Percentiles rank a stretch among this genome's conserved stretches.
These are phyloP conservation scores for Ephydatia muelleri DNA, from an alignment of 37 sponge, comb jelly and placozoan genomes.

Conservation along the genomic window DNA sequence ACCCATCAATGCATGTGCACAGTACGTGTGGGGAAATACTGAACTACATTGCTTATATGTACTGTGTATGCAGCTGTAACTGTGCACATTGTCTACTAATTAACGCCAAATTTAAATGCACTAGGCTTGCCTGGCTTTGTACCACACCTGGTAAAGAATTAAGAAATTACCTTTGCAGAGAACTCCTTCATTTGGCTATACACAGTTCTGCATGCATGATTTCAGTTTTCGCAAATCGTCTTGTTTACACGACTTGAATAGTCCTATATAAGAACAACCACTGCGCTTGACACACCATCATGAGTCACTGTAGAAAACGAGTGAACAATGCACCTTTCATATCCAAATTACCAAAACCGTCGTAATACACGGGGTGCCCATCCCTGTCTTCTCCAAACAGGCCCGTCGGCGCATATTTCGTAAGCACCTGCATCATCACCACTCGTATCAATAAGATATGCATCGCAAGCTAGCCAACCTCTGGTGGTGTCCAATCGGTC, in stretches of 20 bases:
- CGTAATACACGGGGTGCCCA: conserved; percentile 67
- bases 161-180: conserved; percentile 21
- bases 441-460: not conserved
- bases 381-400: conserved; percentile 72
- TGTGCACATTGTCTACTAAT: too few relatives aligned
- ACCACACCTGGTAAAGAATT: too few relatives aligned
- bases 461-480: conserved; percentile 27
- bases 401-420: conserved; percentile 57
- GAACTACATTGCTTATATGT: too few relatives aligned
- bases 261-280: conserved; percentile 17
- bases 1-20: too few relatives aligned
- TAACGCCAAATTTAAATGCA: too few relatives aligned
- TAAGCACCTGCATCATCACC: conserved; percentile 16
- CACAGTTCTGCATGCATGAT: conserved; percentile 9
- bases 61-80: too few relatives aligned
- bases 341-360: conserved; percentile 62
- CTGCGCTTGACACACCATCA: too few relatives aligned
- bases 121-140: too few relatives aligned
- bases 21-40: too few relatives aligned
- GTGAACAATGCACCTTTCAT: conserved; percentile 49
- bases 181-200: not conserved
- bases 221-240: conserved; percentile 7
- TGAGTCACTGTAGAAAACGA: too few relatives aligned
- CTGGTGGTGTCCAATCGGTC: conserved; percentile 58
- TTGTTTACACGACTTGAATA: conserved; percentile 12